Evolutionary conservation across 2,888 invertebrate species (phyloP).

Genomic region (Lamproptera curius): DNA sequence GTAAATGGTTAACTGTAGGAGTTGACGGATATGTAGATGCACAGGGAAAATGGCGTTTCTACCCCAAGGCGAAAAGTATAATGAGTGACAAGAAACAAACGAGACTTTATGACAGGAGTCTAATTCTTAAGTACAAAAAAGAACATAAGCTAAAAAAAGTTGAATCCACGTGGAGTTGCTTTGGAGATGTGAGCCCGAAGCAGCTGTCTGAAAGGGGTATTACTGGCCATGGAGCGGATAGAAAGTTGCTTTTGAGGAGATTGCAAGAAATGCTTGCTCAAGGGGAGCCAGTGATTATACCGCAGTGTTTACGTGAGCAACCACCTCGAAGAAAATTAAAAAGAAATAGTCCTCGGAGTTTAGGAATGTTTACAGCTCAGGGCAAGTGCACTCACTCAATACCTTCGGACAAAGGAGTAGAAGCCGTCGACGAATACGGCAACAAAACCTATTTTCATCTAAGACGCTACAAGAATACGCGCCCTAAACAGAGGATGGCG

Average conservation of each 20-base stretch:
- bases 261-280: constrained; percentile 46
- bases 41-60: constrained; percentile 53
- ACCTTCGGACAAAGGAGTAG: constrained; percentile 56
- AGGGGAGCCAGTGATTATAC: constrained; percentile 52
- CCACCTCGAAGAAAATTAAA: constrained; percentile 30
- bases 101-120: constrained; percentile 21
- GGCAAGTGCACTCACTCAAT: constrained; percentile 47
- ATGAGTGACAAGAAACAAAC: constrained; percentile 25
- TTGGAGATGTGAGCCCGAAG: constrained; percentile 52
- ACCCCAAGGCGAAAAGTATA: constrained; percentile 34
- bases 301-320: constrained; percentile 41
- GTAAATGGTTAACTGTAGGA: constrained; percentile 55
- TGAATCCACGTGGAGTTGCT: constrained; percentile 59
- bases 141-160: constrained; percentile 33
- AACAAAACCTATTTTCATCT: constrained; percentile 55
- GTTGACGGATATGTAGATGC: constrained; percentile 60
- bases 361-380: not conserved
- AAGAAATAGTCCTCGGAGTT: constrained; percentile 14
- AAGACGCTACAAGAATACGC: constrained; percentile 39
- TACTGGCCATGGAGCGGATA: constrained; percentile 63
- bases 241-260: constrained; percentile 45
- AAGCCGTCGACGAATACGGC: constrained; percentile 49
- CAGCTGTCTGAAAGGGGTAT: constrained; percentile 59
- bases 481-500: constrained; percentile 44
- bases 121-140: constrained; percentile 32